Evolutionary conservation across 2,888 invertebrate genomes (phyloP).

Genomic region (Diarsia dahlii): DNA sequence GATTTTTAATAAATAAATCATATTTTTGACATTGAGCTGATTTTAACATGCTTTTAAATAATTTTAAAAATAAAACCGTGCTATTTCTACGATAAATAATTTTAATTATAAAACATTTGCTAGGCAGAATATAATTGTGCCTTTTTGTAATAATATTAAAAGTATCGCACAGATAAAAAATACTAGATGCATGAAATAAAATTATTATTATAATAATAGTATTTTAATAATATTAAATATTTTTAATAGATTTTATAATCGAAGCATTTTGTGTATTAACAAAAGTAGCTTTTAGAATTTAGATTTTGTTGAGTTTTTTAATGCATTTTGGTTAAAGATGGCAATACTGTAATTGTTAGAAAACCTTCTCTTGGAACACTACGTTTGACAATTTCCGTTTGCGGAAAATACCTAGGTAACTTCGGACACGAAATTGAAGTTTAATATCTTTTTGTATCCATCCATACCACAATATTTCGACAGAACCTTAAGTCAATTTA

Average conservation of each 20-base stretch:
- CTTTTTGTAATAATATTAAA: slow-evolving; percentile 3
- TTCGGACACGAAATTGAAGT: not conserved
- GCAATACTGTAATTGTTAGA: slow-evolving; percentile 16
- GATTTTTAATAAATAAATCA: not conserved
- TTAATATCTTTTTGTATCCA: not conserved
- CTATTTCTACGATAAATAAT: slow-evolving; percentile 30
- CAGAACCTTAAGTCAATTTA: not conserved
- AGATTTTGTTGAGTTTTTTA: slow-evolving; percentile 56
- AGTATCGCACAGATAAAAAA: slow-evolving; percentile 51
- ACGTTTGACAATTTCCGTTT: too few species aligned
- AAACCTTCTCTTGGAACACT: too few species aligned
- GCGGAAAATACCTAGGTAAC: not conserved
- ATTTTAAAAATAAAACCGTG: slow-evolving; percentile 24
- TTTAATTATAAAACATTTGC: not conserved
- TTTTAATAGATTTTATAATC: slow-evolving; percentile 53
- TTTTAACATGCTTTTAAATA: slow-evolving; percentile 35
- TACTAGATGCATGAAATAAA: slow-evolving; percentile 58
- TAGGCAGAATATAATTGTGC: slow-evolving; percentile 41
- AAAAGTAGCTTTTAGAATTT: slow-evolving; percentile 54
- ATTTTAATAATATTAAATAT: slow-evolving; percentile 56
- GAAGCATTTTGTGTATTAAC: slow-evolving; percentile 65
- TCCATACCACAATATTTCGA: not conserved
- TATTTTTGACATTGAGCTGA: slow-evolving; percentile 44
- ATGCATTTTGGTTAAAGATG: slow-evolving; percentile 48
- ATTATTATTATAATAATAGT: slow-evolving; percentile 43